Percentiles rank a stretch among this genome's conserved stretches.
Conservation (phyloP, 2,797 vertebrate species). For the Poliocrania exsul region DNA sequence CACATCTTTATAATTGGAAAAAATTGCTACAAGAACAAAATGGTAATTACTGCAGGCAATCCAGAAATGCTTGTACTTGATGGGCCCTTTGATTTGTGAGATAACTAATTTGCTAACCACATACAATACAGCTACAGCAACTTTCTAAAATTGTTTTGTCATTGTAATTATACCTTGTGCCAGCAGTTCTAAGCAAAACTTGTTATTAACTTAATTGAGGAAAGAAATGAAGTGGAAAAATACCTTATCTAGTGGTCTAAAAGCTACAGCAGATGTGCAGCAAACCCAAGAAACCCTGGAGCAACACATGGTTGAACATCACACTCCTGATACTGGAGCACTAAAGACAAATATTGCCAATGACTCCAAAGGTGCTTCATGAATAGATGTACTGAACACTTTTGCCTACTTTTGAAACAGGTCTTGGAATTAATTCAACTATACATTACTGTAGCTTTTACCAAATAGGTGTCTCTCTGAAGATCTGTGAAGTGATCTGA, state of each 20-base stretch:
- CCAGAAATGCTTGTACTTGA: neutral
- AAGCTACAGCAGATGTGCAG: neutral
- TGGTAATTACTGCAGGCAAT: neutral
- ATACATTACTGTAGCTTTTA: rapidly evolving
- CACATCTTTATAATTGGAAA: neutral
- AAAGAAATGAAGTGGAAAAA: neutral
- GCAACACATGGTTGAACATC: neutral
- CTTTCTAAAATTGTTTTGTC: constrained; percentile 44
- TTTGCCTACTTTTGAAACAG: neutral
- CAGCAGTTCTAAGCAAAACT: constrained; percentile 39
- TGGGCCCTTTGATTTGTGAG: neutral
- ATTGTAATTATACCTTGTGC: constrained; percentile 25
- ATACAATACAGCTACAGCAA: neutral
- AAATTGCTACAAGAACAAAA: neutral
- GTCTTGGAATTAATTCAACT: neutral
- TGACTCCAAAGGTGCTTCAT: neutral
- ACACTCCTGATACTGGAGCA: neutral
- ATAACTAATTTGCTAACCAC: constrained; percentile 8
- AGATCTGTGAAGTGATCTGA: neutral
- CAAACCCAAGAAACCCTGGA: neutral
- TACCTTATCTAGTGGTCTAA: neutral
- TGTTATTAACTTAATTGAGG: constrained; percentile 52
- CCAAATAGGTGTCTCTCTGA: neutral
- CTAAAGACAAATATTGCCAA: neutral
- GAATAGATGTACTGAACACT: neutral